phyloP scores from a whole-genome alignment of 2,797 vertebrate species.

The Manis pentadactyla region DNA sequence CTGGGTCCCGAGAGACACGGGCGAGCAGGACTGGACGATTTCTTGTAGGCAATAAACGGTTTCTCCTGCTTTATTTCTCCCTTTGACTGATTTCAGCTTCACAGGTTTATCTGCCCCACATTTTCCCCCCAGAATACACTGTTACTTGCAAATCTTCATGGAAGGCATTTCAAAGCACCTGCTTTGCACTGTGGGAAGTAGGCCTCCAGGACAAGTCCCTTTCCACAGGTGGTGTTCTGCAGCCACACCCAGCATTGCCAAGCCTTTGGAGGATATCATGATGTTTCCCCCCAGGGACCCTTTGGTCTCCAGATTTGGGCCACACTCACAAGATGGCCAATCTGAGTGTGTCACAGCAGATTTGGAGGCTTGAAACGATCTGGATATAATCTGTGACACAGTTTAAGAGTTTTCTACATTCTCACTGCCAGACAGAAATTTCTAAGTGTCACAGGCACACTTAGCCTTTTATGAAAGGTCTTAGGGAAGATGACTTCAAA shows the following conservation, averaged over 20 bases:
- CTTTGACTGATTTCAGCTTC: too few species aligned
- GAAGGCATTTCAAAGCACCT: not conserved
- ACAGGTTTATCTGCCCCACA: too few species aligned
- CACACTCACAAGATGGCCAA: not conserved
- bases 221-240: not conserved
- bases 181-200: accelerated
- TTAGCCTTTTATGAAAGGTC: not conserved
- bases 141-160: not conserved
- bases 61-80: too few species aligned
- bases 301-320: not conserved
- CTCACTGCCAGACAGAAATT: too few species aligned
- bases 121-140: too few species aligned
- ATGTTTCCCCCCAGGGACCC: accelerated
- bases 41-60: too few species aligned
- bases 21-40: too few species aligned
- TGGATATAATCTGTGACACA: not conserved
- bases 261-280: too few species aligned
- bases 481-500: conserved; percentile 18
- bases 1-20: too few species aligned
- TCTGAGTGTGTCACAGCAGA: not conserved
- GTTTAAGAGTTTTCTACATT: not conserved
- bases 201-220: not conserved
- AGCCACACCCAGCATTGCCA: accelerated
- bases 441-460: not conserved
- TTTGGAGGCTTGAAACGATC: not conserved